Evolutionary conservation across 1,140 invertebrate genomes (phyloP).

Genomic region (Zaprionus ghesquierei): DNA sequence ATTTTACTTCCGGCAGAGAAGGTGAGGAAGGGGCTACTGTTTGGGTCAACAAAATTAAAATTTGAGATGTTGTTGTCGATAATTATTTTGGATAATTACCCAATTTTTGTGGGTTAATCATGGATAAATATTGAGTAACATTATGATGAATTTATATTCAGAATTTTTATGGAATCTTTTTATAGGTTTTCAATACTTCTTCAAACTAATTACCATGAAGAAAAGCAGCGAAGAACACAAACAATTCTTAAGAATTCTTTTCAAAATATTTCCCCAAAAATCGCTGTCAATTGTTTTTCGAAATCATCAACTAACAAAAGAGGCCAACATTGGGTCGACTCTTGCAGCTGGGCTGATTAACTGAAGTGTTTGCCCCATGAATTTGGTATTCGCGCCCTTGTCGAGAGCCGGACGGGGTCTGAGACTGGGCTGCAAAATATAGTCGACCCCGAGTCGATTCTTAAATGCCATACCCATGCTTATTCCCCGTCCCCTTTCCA

Average conservation of each 20-base stretch:
- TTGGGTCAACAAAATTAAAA: background rate
- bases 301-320: background rate
- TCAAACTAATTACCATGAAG: background rate
- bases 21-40: background rate
- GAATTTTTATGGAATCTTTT: too few species aligned
- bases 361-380: slow-evolving; percentile 28
- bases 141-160: background rate
- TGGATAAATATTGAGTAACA: background rate
- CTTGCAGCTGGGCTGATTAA: slow-evolving; percentile 18
- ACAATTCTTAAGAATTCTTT: background rate
- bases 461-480: background rate
- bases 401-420: background rate
- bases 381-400: slow-evolving; percentile 20
- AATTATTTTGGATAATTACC: background rate
- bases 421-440: background rate
- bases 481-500: background rate
- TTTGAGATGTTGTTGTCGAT: background rate
- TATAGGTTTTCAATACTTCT: background rate
- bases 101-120: background rate
- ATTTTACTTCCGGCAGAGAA: background rate
- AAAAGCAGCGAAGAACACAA: background rate
- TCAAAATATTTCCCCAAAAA: background rate
- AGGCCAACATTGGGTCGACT: background rate
- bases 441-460: slow-evolving; percentile 7
- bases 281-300: background rate